Percentiles rank a stretch among this genome's conserved stretches.
phyloP scores from a whole-genome alignment of 2,888 invertebrate genomes.

The Sicus ferrugineus region DNA sequence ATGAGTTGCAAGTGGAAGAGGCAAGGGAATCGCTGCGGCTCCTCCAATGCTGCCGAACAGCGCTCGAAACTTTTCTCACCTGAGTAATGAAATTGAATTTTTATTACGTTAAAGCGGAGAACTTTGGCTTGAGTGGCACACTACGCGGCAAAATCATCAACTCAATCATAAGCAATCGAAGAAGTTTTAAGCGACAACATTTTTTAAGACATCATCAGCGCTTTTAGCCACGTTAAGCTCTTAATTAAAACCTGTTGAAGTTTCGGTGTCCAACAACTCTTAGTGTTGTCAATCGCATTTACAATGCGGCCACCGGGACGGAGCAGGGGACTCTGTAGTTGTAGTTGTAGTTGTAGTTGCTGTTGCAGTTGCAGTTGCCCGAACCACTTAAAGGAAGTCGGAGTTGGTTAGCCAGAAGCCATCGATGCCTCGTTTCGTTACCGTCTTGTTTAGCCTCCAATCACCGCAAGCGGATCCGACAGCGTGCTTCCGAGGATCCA shows the following conservation, averaged over 20 bases:
- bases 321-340: too few relatives aligned
- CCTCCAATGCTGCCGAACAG: neutral
- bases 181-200: neutral
- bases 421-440: constrained; percentile 15
- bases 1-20: neutral
- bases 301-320: neutral
- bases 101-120: too few relatives aligned
- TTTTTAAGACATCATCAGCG: neutral
- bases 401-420: neutral
- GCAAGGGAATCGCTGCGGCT: neutral
- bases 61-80: neutral
- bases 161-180: too few relatives aligned
- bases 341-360: neutral
- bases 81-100: constrained; percentile 10
- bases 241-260: constrained; percentile 8
- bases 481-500: too few relatives aligned
- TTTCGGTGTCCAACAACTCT: neutral
- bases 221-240: neutral
- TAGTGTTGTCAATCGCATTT: constrained; percentile 15
- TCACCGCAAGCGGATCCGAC: constrained; percentile 3
- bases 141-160: neutral
- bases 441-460: neutral
- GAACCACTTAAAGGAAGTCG: neutral
- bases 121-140: too few relatives aligned
- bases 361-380: neutral